Percentiles rank a stretch among this genome's conserved stretches.
Conservation (phyloP, 2,797 vertebrate genomes). For the Myotis daubentonii region DNA sequence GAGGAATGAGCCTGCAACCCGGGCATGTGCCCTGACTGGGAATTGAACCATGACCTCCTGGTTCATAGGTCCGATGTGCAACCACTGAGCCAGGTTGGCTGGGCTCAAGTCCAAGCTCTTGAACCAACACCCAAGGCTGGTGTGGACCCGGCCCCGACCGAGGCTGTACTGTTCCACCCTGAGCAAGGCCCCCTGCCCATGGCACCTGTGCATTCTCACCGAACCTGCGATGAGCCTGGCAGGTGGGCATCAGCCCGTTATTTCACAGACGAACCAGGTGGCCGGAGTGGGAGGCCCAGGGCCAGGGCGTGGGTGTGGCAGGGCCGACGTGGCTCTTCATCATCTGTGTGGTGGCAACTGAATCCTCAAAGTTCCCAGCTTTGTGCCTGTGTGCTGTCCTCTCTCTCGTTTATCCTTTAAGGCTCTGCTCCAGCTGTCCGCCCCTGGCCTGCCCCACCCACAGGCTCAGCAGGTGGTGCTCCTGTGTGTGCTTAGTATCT, state of each 20-base stretch:
- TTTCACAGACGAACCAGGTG: background rate
- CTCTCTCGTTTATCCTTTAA: background rate
- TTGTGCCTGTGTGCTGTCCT: background rate
- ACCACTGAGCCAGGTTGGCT: no score
- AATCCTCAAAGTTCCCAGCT: background rate
- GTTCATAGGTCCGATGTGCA: no score
- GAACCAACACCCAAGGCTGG: background rate
- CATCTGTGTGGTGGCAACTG: background rate
- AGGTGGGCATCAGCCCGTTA: accelerated
- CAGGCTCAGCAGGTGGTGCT: accelerated
- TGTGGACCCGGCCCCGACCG: no score
- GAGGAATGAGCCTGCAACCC: no score
- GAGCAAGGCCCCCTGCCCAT: background rate
- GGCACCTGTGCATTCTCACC: background rate
- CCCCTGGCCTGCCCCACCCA: no score
- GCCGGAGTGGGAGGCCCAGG: background rate
- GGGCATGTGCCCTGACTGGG: no score
- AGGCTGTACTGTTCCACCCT: no score
- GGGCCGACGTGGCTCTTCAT: accelerated
- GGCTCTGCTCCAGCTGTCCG: background rate
- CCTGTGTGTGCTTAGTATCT: background rate
- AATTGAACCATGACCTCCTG: no score
- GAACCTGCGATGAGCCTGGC: background rate
- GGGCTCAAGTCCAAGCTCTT: background rate
- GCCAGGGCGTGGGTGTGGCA: background rate